Evolutionary conservation across 1,140 invertebrate genomes (phyloP), one percentile per base, ranked within the genome.

Genomic region (Phortica variegata): DNA sequence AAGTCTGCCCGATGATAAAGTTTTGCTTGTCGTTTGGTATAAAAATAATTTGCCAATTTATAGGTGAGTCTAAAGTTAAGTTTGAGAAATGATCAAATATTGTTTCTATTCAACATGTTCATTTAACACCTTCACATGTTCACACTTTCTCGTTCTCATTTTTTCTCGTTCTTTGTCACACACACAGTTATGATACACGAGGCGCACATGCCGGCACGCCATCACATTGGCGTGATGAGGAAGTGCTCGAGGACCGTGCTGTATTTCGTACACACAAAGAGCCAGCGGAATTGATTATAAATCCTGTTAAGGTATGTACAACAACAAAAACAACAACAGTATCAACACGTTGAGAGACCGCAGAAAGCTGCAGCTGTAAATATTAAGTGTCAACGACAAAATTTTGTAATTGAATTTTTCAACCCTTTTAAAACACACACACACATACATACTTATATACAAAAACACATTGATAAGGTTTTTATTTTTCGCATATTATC

Each of bases 11-110:
- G 77, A 79, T 15, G 81, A 83, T 59, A 77, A 78, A 31, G 72
- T 82, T 15, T 69, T 82, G 12, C 75, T 83, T 17, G 80, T 83
- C 43, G 82, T 82, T 17, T 83, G 81, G 82, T 83, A 83, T 51
- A 83, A 82, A 56, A 79, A 82, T 58, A 81, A 83, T 69, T 70
- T 81, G 44, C 81, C 82, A 45, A 81, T 83, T 54, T 83, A 82
- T 61, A 82, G 81, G 81, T 82, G 58, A 73, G 59, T 54, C 42
- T 44, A 44, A 34, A 33, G 13, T 20, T 17, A 6, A 15, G 8
- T 7, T 15, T 5, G 19, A 13, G 16, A 49, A 45, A 45, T 15
- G 52, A 10, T 12, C 13, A 20, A 3, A 8, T 19, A n/a, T 18
- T 18, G 32, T 10, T 34, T 34, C 15, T 39, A 19, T 1, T 12